Conservation (phyloP, 2,888 invertebrate species). For the Blastobasis lacticolella region DNA sequence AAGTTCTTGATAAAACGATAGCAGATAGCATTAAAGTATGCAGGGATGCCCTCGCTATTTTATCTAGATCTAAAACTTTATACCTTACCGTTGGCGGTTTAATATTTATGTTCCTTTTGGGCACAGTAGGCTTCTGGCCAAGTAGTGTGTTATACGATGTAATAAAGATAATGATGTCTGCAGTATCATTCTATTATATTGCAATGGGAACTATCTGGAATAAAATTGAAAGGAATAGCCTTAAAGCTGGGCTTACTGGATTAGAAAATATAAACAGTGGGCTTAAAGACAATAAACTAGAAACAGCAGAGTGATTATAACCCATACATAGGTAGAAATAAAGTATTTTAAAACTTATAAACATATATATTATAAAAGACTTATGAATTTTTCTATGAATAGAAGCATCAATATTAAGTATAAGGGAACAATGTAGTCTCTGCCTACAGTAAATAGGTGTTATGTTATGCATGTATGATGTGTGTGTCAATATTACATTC, state of each 20-base stretch:
- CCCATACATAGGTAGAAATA: too few species aligned
- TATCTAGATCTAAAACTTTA: constrained; percentile 65
- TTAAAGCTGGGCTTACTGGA: constrained; percentile 81
- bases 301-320: too few species aligned
- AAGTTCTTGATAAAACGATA: constrained; percentile 47
- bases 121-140: constrained; percentile 64
- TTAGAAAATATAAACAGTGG: constrained; percentile 74
- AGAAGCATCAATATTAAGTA: too few species aligned
- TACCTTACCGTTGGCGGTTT: constrained; percentile 69
- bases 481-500: too few species aligned
- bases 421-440: too few species aligned
- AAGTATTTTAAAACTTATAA: too few species aligned
- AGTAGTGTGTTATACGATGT: constrained; percentile 69
- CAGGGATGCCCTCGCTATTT: constrained; percentile 64
- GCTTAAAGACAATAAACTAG: not conserved
- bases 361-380: too few species aligned
- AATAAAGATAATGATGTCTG: constrained; percentile 76
- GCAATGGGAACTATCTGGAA: constrained; percentile 90
- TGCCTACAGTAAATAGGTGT: too few species aligned
- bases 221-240: constrained; percentile 84
- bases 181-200: constrained; percentile 78
- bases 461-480: too few species aligned
- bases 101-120: constrained; percentile 67
- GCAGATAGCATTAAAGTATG: constrained; percentile 76
- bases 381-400: too few species aligned